Evolutionary conservation across 2,797 vertebrate genomes (phyloP), one percentile per base, ranked within the genome.

Genomic region (Chromobotia macracanthus): DNA sequence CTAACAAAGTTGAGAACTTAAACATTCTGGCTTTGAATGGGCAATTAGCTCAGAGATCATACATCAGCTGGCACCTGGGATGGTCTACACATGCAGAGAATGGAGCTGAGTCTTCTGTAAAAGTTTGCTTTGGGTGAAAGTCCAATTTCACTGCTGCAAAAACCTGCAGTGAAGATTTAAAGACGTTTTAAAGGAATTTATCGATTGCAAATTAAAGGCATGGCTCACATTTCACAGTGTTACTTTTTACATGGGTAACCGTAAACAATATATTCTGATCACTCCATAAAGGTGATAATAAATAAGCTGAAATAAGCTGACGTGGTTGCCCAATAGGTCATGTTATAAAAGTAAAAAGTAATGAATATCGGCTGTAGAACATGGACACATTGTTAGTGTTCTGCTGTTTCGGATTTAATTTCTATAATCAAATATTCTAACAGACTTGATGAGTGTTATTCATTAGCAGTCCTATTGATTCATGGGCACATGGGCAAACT

Each of bases 131-230:
- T 58, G 64, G 53, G 38, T 15, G 9, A 28, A 61, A 13, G n/a
- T 77, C 8, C 50, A 28, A 25, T 25, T 71, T 53, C 31, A 61
- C 21, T 50, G 28, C n/a, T 3, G 56, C 31, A 10, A 1, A 64
- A 63, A 31, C 25, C 2, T 31, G 25, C 19, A 19, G 10, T 44
- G 35, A 61, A 50, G 25, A n/a, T n/a, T n/a, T n/a, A n/a, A n/a
- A n/a, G n/a, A n/a, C n/a, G n/a, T n/a, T n/a, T n/a, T 28, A 28
- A 28, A 28, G 28, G 5, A 66, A 66, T 60, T 72, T 86, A 76
- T 84, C 76, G 81, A 89, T 85, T 85, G 75, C 65, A 5, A 84
- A 83, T 79, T 48, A 72, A 86, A 87, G 69, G 61, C 72, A 80
- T 41, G n/a, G 41, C 76, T 86, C 53, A 31, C 19, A 81, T 84